A percentile compares a stretch with the other conserved stretches of the same genome.
These are phyloP conservation scores for Pygocentrus nattereri DNA, from an alignment of 2,797 vertebrate genomes.

Conservation along the genomic window DNA sequence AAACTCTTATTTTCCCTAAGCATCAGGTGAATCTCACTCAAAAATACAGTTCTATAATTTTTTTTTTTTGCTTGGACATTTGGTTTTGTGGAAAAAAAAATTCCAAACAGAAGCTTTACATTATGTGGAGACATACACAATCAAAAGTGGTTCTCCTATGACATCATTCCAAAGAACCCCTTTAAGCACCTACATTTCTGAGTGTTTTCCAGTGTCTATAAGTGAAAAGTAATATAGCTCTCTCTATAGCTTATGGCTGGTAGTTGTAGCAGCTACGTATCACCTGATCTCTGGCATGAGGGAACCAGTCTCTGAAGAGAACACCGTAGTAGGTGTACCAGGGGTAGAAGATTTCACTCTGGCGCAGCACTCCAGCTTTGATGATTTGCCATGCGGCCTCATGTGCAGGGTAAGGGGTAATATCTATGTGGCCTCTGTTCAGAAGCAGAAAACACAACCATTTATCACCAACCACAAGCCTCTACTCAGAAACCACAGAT, in stretches of 20 bases:
- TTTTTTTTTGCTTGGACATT: not conserved
- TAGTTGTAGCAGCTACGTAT: constrained; percentile 75
- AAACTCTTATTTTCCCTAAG: not conserved
- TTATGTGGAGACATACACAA: not conserved
- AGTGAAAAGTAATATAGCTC: not conserved
- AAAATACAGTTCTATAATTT: not conserved
- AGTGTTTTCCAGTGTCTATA: not conserved
- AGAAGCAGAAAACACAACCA: constrained; percentile 37
- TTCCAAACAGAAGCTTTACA: not conserved
- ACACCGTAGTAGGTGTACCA: constrained; percentile 69
- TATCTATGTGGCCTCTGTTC: constrained; percentile 70
- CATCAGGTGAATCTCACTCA: not conserved
- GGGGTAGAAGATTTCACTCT: constrained; percentile 82
- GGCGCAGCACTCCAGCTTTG: constrained; percentile 73
- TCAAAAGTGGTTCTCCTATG: not conserved
- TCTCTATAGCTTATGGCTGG: constrained; percentile 50
- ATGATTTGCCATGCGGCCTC: constrained; percentile 86
- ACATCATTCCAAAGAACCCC: not conserved
- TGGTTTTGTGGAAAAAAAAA: not conserved
- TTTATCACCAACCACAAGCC: not conserved
- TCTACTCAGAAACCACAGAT: not conserved
- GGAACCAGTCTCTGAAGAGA: constrained; percentile 77
- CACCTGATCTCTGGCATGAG: constrained; percentile 64
- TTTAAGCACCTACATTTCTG: not conserved
- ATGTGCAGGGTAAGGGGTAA: constrained; percentile 76